These are phyloP conservation scores for Actinernus sp. DNA, from an alignment of 92 coral and sea anemone species.

Conservation along the genomic window DNA sequence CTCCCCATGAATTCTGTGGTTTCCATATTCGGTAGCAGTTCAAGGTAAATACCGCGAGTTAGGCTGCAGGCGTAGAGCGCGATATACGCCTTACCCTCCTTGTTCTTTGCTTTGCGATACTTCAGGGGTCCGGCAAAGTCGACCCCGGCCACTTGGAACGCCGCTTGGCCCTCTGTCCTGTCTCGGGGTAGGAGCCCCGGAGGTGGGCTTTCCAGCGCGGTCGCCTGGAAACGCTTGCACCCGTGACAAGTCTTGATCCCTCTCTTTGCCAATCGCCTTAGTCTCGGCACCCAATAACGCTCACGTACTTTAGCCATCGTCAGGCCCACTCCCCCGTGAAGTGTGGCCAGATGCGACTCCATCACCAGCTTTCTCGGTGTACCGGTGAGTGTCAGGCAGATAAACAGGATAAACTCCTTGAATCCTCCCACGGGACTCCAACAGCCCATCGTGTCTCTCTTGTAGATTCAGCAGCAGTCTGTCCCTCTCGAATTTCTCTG, in stretches of 20 bases:
- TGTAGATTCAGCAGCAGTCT: neutral
- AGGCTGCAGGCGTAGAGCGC: too few relatives aligned
- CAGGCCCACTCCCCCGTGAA: neutral
- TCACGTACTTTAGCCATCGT: neutral
- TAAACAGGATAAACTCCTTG: constrained; percentile 40
- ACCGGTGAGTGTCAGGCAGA: constrained; percentile 49
- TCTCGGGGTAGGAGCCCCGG: neutral
- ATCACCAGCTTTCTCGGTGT: too few relatives aligned
- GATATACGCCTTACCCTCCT: too few relatives aligned
- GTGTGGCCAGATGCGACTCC: constrained; percentile 1
- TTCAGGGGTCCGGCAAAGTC: too few relatives aligned
- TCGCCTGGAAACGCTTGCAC: neutral
- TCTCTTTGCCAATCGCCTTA: neutral
- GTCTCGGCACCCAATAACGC: neutral
- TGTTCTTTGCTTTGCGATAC: too few relatives aligned
- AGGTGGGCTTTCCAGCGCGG: neutral
- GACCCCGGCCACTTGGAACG: neutral
- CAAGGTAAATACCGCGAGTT: too few relatives aligned
- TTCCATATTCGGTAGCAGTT: too few relatives aligned
- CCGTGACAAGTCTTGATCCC: neutral
- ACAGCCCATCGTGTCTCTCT: neutral
- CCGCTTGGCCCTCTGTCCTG: neutral
- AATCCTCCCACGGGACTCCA: constrained; percentile 12
- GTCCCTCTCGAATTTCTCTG: neutral
- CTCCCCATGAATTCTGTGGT: too few relatives aligned